phyloP scores from a whole-genome alignment of 64 coral and sea anemone genomes.

The Dendrophyllia cribrosa region DNA sequence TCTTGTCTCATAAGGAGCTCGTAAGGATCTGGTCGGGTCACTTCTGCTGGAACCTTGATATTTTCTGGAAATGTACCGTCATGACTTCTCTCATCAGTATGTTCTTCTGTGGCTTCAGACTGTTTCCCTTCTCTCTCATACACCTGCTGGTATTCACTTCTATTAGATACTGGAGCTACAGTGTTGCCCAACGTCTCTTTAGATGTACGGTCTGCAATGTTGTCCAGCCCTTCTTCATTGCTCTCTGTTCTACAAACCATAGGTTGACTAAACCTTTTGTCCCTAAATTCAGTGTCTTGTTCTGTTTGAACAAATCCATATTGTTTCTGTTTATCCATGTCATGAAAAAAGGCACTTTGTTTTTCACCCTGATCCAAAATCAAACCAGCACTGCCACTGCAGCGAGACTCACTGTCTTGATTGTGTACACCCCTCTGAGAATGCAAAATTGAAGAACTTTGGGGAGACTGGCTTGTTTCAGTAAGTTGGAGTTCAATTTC shows the following conservation, averaged over 20 bases:
- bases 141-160: neutral
- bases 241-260: neutral
- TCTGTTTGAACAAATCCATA: neutral
- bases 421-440: neutral
- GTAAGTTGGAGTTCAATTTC: neutral
- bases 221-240: neutral
- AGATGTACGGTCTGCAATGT: neutral
- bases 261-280: no score
- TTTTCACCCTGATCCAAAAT: neutral
- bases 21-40: conserved; percentile 65
- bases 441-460: neutral
- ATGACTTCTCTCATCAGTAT: neutral
- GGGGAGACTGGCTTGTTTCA: neutral
- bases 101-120: neutral
- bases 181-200: neutral
- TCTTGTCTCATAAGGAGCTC: conserved; percentile 80
- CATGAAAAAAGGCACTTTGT: neutral
- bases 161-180: neutral
- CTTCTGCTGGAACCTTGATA: neutral
- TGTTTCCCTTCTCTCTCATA: neutral
- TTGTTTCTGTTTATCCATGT: neutral
- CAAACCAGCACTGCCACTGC: neutral
- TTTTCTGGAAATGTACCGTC: neutral
- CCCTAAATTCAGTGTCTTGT: neutral
- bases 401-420: neutral